Conservation (phyloP, 2,888 invertebrate genomes). For the Erpobdella octoculata region DNA sequence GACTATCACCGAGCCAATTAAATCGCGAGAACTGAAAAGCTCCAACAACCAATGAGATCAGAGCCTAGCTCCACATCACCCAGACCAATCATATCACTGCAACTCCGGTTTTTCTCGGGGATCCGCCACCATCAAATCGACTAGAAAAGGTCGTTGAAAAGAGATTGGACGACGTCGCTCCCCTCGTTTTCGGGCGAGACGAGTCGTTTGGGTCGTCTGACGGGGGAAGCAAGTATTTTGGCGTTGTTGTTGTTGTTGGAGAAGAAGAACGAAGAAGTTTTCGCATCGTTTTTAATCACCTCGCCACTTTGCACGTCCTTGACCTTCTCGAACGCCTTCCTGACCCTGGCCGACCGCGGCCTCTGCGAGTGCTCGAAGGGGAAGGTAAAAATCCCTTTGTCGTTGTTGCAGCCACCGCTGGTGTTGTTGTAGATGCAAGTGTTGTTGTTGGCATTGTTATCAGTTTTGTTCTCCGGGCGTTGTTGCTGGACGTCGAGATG, state of each 20-base stretch:
- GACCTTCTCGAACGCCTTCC: background rate
- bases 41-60: too few species aligned
- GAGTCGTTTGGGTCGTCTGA: conserved; percentile 16
- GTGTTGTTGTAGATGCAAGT: background rate
- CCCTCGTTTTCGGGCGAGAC: background rate
- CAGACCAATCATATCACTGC: too few species aligned
- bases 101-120: too few species aligned
- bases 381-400: background rate
- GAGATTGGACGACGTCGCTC: background rate
- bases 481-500: background rate
- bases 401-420: background rate
- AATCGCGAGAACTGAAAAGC: too few species aligned
- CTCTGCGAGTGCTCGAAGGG: background rate
- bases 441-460: background rate
- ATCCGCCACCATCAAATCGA: too few species aligned
- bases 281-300: background rate
- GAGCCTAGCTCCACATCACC: too few species aligned
- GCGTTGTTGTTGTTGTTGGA: background rate
- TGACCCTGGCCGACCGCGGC: conserved; percentile 12
- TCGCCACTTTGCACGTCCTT: background rate
- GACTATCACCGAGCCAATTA: too few species aligned
- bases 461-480: background rate
- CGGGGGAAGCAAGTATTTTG: conserved; percentile 14
- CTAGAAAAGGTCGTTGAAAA: background rate
- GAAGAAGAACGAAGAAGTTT: too few species aligned